These are phyloP conservation scores for Heterochromis multidens DNA, from an alignment of 2,113 vertebrate genomes.

Conservation along the genomic window DNA sequence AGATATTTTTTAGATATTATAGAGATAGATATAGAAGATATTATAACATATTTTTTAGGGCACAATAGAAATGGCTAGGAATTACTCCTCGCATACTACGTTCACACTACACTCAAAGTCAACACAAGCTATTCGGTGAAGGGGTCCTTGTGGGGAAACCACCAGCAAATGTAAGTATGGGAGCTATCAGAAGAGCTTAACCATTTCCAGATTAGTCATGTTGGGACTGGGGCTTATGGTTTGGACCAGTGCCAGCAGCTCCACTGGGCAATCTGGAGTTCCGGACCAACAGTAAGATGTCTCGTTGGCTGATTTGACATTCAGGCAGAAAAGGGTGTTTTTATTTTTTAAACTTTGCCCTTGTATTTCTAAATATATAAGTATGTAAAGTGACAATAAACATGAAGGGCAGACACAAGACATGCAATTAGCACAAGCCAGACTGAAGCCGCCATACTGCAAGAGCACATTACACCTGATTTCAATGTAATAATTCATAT, in stretches of 20 bases:
- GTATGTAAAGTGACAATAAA: neutral
- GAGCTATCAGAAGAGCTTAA: slow-evolving; percentile 38
- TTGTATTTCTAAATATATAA: neutral
- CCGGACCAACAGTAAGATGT: neutral
- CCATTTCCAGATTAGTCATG: slow-evolving; percentile 58
- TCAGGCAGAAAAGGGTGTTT: neutral
- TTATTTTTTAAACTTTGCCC: no score
- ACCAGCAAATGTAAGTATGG: slow-evolving; percentile 31
- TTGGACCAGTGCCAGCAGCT: slow-evolving; percentile 36
- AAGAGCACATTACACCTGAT: neutral
- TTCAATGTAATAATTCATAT: neutral
- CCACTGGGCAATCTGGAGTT: neutral
- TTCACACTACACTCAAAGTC: neutral
- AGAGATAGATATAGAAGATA: no score
- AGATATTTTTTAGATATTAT: no score
- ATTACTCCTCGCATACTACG: neutral
- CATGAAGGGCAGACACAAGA: neutral
- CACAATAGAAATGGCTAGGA: neutral
- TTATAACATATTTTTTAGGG: neutral
- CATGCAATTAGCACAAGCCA: neutral
- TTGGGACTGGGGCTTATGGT: slow-evolving; percentile 28
- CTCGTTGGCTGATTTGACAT: neutral
- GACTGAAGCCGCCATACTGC: neutral
- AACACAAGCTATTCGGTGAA: neutral
- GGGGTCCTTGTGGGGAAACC: neutral